Evolutionary conservation across 2,797 vertebrate genomes (phyloP).

Genomic region (Falco columbarius): DNA sequence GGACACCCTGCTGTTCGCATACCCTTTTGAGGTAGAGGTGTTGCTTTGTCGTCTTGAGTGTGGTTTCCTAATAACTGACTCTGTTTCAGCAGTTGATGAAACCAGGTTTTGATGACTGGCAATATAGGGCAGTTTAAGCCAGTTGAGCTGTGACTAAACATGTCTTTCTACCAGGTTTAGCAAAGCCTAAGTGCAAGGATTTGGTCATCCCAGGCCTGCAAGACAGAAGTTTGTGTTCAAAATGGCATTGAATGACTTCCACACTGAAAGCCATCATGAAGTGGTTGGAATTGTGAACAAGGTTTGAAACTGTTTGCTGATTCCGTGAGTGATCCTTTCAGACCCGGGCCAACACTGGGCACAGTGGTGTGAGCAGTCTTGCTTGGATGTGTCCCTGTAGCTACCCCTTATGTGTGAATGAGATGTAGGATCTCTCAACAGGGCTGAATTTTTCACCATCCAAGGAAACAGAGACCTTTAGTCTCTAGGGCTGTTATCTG

Average conservation of each 20-base stretch:
- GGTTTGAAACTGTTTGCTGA: background rate
- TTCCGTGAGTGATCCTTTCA: background rate
- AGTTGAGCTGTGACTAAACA: background rate
- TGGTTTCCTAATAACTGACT: background rate
- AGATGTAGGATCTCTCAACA: background rate
- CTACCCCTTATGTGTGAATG: rapidly evolving
- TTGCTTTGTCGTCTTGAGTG: background rate
- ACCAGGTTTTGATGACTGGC: background rate
- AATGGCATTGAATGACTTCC: background rate
- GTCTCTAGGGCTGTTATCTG: background rate
- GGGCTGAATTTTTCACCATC: background rate
- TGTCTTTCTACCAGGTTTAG: background rate
- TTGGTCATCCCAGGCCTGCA: background rate
- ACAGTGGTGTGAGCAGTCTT: background rate
- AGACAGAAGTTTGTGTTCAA: background rate
- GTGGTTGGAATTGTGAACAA: background rate
- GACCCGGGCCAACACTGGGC: background rate
- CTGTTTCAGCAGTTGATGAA: background rate
- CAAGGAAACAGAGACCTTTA: background rate
- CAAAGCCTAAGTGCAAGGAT: rapidly evolving
- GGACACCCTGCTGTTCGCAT: background rate
- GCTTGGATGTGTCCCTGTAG: background rate
- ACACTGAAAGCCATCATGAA: background rate
- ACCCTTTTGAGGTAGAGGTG: background rate
- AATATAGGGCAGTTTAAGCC: background rate